A percentile compares a stretch with the other conserved stretches of the same genome.
phyloP scores from a whole-genome alignment of 2,797 vertebrate genomes.

The Onychomys arenicola region DNA sequence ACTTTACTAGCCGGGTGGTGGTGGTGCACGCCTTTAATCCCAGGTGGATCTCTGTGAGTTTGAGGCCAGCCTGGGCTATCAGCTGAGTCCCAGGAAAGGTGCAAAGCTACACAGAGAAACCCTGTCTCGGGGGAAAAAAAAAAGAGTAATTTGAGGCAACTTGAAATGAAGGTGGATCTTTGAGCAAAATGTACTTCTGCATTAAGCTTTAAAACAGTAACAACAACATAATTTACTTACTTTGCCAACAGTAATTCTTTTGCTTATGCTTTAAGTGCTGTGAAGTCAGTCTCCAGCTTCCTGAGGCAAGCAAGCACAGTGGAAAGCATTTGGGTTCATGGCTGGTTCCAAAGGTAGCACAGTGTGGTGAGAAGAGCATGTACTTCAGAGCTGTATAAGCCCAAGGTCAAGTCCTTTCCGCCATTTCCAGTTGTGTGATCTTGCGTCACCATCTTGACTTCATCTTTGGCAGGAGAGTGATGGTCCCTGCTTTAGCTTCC shows the following conservation, averaged over 20 bases:
- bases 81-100: no score
- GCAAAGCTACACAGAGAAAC: no score
- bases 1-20: no score
- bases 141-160: not conserved
- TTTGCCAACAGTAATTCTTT: not conserved
- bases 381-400: not conserved
- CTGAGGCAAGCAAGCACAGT: fast-evolving
- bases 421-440: not conserved
- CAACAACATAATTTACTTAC: not conserved
- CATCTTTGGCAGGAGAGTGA: not conserved
- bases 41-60: no score
- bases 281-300: not conserved
- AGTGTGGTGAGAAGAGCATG: fast-evolving
- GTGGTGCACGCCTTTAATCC: no score
- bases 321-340: fast-evolving
- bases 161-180: not conserved
- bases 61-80: no score
- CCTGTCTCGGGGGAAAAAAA: no score
- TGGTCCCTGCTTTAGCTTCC: not conserved
- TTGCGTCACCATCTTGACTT: no score
- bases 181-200: slow-evolving; percentile 30
- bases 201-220: not conserved
- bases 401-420: fast-evolving
- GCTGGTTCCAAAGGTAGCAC: not conserved
- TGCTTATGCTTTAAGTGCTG: not conserved